Percentiles rank a stretch among this genome's conserved stretches.
Evolutionary conservation across 2,113 vertebrate species (phyloP).

Genomic region (Neodontobutis hainanensis): DNA sequence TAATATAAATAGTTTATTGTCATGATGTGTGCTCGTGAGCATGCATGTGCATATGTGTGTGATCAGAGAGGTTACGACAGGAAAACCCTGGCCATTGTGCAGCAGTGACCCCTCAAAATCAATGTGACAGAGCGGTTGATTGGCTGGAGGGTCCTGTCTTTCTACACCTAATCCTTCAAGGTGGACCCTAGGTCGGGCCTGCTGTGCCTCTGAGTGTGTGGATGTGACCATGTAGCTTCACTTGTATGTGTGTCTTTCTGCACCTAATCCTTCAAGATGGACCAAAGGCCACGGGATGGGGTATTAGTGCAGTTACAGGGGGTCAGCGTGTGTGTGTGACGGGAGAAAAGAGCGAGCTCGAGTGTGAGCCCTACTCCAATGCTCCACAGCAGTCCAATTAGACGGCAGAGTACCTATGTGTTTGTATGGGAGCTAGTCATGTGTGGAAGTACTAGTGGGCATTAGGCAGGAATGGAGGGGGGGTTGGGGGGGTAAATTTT

Average conservation of each 20-base stretch:
- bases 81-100: slow-evolving; percentile 82
- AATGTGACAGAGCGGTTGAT: slow-evolving; percentile 80
- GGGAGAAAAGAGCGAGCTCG: slow-evolving; percentile 32
- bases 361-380: slow-evolving; percentile 28
- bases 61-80: slow-evolving; percentile 77
- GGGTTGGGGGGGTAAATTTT: slow-evolving; percentile 47
- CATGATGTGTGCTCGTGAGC: slow-evolving; percentile 21
- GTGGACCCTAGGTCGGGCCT: slow-evolving; percentile 70
- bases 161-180: slow-evolving; percentile 83
- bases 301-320: slow-evolving; percentile 75
- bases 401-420: slow-evolving; percentile 52
- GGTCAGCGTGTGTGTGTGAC: slow-evolving; percentile 51
- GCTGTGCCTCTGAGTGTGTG: slow-evolving; percentile 31
- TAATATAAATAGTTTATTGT: slow-evolving; percentile 41
- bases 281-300: slow-evolving; percentile 66
- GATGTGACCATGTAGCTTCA: slow-evolving; percentile 19
- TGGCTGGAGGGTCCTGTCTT: slow-evolving; percentile 82
- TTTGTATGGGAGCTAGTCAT: slow-evolving; percentile 55
- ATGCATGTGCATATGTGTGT: slow-evolving; percentile 59
- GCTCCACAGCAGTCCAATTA: slow-evolving; percentile 67
- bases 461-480: slow-evolving; percentile 13
- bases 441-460: slow-evolving; percentile 49
- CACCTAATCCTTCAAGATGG: slow-evolving; percentile 73
- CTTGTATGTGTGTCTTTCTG: slow-evolving; percentile 68
- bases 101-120: slow-evolving; percentile 78